Evolutionary conservation across 1,140 invertebrate genomes (phyloP).

Genomic region (Aporrectodea caliginosa): DNA sequence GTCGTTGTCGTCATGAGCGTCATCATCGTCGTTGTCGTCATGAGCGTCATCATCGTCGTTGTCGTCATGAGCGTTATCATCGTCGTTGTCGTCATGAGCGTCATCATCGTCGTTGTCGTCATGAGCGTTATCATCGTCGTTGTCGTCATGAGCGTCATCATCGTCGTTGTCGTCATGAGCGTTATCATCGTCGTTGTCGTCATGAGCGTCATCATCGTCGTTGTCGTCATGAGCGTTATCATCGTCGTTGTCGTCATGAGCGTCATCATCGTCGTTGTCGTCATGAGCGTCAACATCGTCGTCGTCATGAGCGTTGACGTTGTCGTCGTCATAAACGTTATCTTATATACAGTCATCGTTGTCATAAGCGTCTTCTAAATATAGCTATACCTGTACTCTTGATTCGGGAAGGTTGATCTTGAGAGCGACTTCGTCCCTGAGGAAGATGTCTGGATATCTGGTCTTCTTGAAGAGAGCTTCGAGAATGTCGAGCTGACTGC

Average conservation of each 20-base stretch:
- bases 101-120: no score
- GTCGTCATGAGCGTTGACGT: not conserved
- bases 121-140: not conserved
- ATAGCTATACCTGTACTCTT: slow-evolving; percentile 90
- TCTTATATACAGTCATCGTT: not conserved
- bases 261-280: not conserved
- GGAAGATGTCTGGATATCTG: slow-evolving; percentile 97
- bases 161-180: not conserved
- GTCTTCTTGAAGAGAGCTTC: slow-evolving; percentile 93
- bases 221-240: not conserved
- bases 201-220: not conserved
- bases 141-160: not conserved
- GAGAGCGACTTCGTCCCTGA: slow-evolving; percentile 95
- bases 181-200: not conserved
- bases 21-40: not conserved
- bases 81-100: no score
- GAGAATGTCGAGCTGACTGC: slow-evolving; percentile 89
- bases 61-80: no score
- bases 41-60: not conserved
- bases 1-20: not conserved
- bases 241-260: not conserved
- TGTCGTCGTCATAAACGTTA: not conserved
- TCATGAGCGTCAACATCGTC: not conserved
- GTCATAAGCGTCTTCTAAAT: not conserved
- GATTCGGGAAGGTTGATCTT: slow-evolving; percentile 97